Conservation (phyloP, 2,888 invertebrate genomes). For the Rhagonycha fulva region DNA sequence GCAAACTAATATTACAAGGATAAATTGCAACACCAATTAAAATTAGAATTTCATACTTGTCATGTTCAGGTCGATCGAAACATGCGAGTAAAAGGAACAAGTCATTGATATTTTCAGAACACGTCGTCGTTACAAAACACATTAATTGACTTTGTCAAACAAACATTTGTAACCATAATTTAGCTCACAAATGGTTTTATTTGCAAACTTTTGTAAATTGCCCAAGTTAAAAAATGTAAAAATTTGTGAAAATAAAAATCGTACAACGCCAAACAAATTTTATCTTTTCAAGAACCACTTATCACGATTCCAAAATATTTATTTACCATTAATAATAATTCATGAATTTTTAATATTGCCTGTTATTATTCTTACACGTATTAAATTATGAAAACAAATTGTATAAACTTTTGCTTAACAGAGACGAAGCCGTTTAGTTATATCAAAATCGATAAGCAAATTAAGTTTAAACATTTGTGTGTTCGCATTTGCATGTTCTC, state of each 20-base stretch:
- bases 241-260: not conserved
- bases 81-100: not conserved
- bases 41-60: not conserved
- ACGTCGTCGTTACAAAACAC: too few relatives aligned
- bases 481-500: conserved; percentile 23
- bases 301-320: not conserved
- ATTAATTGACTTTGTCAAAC: not conserved
- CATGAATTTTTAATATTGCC: not conserved
- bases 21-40: not conserved
- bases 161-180: not conserved
- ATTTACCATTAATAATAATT: not conserved
- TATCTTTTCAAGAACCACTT: not conserved
- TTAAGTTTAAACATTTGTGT: conserved; percentile 17
- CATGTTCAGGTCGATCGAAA: not conserved
- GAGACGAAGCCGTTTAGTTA: conserved; percentile 1
- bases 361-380: not conserved
- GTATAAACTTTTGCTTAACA: not conserved
- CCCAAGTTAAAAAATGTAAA: not conserved
- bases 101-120: not conserved
- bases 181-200: not conserved
- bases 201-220: not conserved
- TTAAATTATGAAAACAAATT: not conserved
- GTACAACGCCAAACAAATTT: not conserved
- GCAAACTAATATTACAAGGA: not conserved
- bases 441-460: conserved; percentile 17